Evolutionary conservation across 2,888 invertebrate genomes (phyloP), one percentile per base, ranked within the genome.

Genomic region (Idaea aversata): DNA sequence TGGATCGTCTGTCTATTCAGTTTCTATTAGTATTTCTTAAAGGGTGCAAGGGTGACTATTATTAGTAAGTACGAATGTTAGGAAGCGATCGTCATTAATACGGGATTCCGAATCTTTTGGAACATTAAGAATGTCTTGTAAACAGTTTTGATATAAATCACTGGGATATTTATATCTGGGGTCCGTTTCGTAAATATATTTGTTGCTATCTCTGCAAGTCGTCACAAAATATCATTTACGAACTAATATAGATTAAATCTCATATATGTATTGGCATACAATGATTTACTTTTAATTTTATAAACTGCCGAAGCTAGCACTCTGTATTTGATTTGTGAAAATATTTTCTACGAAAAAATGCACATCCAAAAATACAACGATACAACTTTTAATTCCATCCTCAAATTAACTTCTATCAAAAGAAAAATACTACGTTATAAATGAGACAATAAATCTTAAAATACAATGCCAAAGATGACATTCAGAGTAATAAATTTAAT

Each of bases 1-100:
- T 93, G 90, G 92, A 93, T 93, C 83, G 90, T 87, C 85, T 88
- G 88, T 88, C 90, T 88, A 86, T 90, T 85, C 89, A 85, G 88
- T 89, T 93, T 93, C 92, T 93, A 92, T 92, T 93, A 92, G 91
- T 88, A 84, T 90, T 91, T 91, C 90, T 90, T 89, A 93, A 92
- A 92, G 92, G 92, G 92, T 91, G 87, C 84, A 83, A 75, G 89
- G 90, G 90, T 85, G 85, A 84, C 73, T 82, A 82, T 85, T 88
- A 85, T 90, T 89, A 88, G 88, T 84, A 76, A 77, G 80, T 79
- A 85, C 88, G 88, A 87, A 88, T 91, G 91, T 89, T 25, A 83
- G 85, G 81, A 84, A 87, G 83, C 81, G 86, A 88, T 72, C 64
- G 82, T 87, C 88, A 88, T 90, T 90, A 88, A 88, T 89, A 82